Evolutionary conservation across 1,140 invertebrate genomes (phyloP).

Genomic region (Lysiphlebus fabarum): DNA sequence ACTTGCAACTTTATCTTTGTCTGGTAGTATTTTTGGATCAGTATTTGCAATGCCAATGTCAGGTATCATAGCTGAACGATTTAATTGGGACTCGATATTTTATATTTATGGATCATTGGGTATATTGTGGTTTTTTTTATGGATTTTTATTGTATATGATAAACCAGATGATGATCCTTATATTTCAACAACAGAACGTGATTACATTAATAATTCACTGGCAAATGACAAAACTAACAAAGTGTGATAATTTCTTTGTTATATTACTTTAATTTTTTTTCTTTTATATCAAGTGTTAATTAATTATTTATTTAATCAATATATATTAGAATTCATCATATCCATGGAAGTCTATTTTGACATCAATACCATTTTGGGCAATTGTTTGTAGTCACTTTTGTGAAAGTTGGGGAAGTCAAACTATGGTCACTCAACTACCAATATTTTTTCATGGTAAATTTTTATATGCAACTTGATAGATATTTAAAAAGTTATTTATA

Average conservation of each 20-base stretch:
- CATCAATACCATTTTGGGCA: slow-evolving; percentile 83
- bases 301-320: not conserved
- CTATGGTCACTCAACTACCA: slow-evolving; percentile 82
- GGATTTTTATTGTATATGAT: slow-evolving; percentile 71
- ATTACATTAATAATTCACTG: slow-evolving; percentile 65
- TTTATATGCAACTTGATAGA: slow-evolving; percentile 10
- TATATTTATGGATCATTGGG: slow-evolving; percentile 80
- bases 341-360: slow-evolving; percentile 79
- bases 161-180: slow-evolving; percentile 71
- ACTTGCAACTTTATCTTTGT: slow-evolving; percentile 74
- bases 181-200: slow-evolving; percentile 72
- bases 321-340: slow-evolving; percentile 51
- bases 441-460: slow-evolving; percentile 80
- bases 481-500: slow-evolving; percentile 1
- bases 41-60: slow-evolving; percentile 77
- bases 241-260: not conserved
- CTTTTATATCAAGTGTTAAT: not conserved
- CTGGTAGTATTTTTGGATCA: slow-evolving; percentile 78
- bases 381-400: slow-evolving; percentile 87
- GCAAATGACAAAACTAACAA: slow-evolving; percentile 24
- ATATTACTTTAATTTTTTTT: not conserved
- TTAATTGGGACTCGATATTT: slow-evolving; percentile 85
- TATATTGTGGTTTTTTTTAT: slow-evolving; percentile 68
- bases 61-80: slow-evolving; percentile 66
- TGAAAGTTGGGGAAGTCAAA: slow-evolving; percentile 97